A percentile compares a stretch with the other conserved stretches of the same genome.
These are phyloP conservation scores for Ivindomyrus marchei DNA, from an alignment of 2,113 vertebrate genomes.

Conservation along the genomic window DNA sequence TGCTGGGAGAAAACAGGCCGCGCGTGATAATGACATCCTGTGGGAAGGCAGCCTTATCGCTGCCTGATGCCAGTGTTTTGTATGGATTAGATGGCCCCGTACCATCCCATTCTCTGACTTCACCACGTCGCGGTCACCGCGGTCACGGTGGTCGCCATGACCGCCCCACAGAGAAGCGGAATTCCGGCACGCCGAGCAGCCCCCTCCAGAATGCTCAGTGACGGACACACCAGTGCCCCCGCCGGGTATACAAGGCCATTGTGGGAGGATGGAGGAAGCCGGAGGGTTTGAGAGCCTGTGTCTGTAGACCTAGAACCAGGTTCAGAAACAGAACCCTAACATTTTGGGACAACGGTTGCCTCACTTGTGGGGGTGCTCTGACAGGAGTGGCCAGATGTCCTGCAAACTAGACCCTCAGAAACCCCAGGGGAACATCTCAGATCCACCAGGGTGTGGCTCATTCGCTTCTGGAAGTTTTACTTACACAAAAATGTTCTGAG, in stretches of 20 bases:
- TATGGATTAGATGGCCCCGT: neutral
- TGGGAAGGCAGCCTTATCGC: neutral
- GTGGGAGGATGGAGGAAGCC: neutral
- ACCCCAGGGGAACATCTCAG: neutral
- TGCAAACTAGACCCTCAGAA: neutral
- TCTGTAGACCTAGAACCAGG: neutral
- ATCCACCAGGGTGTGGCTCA: neutral
- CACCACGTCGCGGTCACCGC: neutral
- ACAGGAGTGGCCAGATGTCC: neutral
- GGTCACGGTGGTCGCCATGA: neutral
- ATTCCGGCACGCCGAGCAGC: neutral
- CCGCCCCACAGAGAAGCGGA: neutral
- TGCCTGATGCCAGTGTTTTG: neutral
- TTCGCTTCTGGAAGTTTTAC: neutral
- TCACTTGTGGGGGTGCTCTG: neutral
- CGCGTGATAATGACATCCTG: constrained; percentile 2
- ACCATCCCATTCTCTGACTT: neutral
- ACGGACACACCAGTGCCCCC: neutral
- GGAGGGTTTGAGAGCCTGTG: neutral
- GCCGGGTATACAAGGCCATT: neutral
- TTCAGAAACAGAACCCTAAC: neutral
- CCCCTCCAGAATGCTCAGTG: neutral
- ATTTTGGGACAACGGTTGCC: neutral
- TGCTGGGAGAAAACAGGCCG: neutral
- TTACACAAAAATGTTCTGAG: too few relatives aligned